Base-by-base conservation (phyloP, 1,140 invertebrate species). In the Drosophila seguyi region DNA sequence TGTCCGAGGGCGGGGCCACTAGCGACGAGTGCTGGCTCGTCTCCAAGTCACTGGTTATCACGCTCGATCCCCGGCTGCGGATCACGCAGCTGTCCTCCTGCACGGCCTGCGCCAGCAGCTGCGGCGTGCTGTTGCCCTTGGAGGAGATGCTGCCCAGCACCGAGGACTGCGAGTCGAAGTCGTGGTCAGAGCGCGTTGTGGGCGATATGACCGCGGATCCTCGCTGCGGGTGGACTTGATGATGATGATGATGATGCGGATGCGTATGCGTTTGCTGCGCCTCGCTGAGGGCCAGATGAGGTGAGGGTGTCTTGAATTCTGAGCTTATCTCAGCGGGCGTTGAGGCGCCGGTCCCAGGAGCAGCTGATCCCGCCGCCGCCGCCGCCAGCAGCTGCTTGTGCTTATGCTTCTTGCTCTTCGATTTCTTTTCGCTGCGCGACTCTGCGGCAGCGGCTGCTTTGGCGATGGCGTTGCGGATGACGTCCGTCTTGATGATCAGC, bases 261-360 rank as follows among this genome's bases (percentile, higher is more conserved):
- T 42, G 47, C 34, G 60, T 38, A 31, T 80, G 22, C 34, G 58
- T 11, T 48, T 72, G 53, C 31, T 52, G 41, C 31, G 66, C 73
- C 45, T 92, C 94, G 93, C 72, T 94, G 6, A 85, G 52, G 86
- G 67, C 93, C 92, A 78, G 92, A 60, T 92, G 81, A 36, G 94
- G 94, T 10, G 94, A 94, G 31, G 90, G 86, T 22, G 92, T 86
- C 75, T 93, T 94, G 73, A 94, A 94, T 63, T 93, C 75, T 14
- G 91, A 80, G 59, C 91, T 92, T 2, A 53, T 20, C 14, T 48
- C 62, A 16, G 59, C 18, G 36, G 57, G 34, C 16, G 41, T 47
- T 8, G 42, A 20, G 93, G 92, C 79, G 55, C 31, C 65, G 18
- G 58, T 39, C 71, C 88, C 34, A 11, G 52, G 34, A 39, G 34